A percentile compares a stretch with the other conserved stretches of the same genome.
Evolutionary conservation across 1,140 invertebrate genomes (phyloP).

Genomic region (Meloidogyne hapla): DNA sequence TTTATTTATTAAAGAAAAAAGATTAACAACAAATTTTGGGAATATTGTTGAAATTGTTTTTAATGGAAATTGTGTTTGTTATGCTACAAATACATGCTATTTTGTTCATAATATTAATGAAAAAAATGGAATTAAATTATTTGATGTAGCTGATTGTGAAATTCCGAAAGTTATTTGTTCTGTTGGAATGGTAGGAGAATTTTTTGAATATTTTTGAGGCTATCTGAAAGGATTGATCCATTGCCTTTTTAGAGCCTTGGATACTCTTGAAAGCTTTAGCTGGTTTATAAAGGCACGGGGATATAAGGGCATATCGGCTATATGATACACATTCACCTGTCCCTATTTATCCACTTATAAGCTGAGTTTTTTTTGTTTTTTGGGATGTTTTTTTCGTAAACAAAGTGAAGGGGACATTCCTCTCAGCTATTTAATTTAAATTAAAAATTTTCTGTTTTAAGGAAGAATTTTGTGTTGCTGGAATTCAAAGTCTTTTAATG

Average conservation of each 20-base stretch:
- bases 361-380: too few relatives aligned
- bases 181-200: constrained; percentile 7
- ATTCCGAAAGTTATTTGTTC: constrained; percentile 10
- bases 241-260: too few relatives aligned
- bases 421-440: too few relatives aligned
- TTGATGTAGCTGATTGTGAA: constrained; percentile 1
- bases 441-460: neutral
- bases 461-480: constrained; percentile 21
- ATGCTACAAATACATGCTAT: constrained; percentile 12
- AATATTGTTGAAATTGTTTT: constrained; percentile 19
- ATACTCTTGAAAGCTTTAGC: too few relatives aligned
- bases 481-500: constrained; percentile 17
- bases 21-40: neutral
- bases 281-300: too few relatives aligned
- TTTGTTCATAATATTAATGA: constrained; percentile 15
- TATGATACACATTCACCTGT: too few relatives aligned
- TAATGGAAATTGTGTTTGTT: constrained; percentile 25
- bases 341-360: too few relatives aligned
- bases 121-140: constrained; percentile 19
- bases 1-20: constrained; percentile 8
- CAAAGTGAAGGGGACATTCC: too few relatives aligned
- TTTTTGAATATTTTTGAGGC: neutral
- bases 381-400: too few relatives aligned
- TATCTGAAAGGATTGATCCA: too few relatives aligned
- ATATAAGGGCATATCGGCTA: too few relatives aligned